Conservation (phyloP, 1,140 invertebrate species). For the Phymorhynchus buccinoides region DNA sequence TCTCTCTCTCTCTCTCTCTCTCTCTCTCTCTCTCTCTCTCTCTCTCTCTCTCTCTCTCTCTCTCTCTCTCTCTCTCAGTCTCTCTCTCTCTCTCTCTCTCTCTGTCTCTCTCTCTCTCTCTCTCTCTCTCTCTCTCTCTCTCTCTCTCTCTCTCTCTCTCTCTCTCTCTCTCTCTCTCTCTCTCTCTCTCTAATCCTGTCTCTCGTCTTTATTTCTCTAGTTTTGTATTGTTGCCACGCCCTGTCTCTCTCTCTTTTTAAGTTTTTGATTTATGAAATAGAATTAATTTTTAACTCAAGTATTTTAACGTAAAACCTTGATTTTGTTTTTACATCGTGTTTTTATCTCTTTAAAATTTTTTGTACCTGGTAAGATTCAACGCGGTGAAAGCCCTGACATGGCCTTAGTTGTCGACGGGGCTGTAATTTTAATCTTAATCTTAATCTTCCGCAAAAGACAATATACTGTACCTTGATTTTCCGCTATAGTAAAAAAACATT, state of each 20-base stretch:
- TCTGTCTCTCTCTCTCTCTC: slow-evolving; percentile 13
- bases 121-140: slow-evolving; percentile 26
- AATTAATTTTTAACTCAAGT: too few relatives aligned
- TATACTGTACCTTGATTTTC: too few relatives aligned
- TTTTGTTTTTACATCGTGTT: too few relatives aligned
- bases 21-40: not conserved
- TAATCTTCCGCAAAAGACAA: too few relatives aligned
- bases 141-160: not conserved
- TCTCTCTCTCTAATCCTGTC: not conserved
- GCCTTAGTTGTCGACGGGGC: too few relatives aligned
- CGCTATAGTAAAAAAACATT: too few relatives aligned
- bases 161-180: not conserved
- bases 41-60: not conserved
- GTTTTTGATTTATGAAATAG: too few relatives aligned
- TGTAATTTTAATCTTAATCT: too few relatives aligned
- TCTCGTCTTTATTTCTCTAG: not conserved
- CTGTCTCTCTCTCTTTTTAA: not conserved
- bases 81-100: not conserved
- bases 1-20: slow-evolving; percentile 5
- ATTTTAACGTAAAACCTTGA: too few relatives aligned
- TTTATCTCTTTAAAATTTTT: too few relatives aligned
- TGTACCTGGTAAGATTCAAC: too few relatives aligned
- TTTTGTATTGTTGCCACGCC: not conserved
- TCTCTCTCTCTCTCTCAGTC: not conserved
- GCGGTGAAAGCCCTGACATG: too few relatives aligned